A percentile compares a stretch with the other conserved stretches of the same genome.
Evolutionary conservation across 2,888 invertebrate species (phyloP).

Genomic region (Acleris sparsana): DNA sequence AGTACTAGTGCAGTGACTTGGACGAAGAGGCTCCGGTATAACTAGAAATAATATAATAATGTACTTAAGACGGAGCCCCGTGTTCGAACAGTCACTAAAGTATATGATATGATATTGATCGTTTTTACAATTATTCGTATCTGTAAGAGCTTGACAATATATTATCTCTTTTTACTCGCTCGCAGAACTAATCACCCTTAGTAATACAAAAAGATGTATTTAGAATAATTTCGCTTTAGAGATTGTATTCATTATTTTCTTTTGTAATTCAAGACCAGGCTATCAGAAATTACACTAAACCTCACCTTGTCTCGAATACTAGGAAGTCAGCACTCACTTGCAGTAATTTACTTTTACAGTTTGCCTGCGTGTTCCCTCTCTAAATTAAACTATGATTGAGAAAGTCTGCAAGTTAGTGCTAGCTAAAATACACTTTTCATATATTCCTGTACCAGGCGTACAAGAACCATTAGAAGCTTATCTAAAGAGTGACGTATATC

Average conservation of each 20-base stretch:
- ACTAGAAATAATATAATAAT: constrained; percentile 48
- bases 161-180: background rate
- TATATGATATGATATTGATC: constrained; percentile 35
- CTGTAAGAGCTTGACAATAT: background rate
- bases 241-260: background rate
- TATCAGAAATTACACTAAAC: constrained; percentile 5
- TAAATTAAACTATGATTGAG: too few species aligned
- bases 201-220: too few species aligned
- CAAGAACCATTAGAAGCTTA: constrained; percentile 93
- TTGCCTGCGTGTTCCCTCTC: background rate
- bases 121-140: constrained; percentile 20
- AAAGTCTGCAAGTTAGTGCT: background rate
- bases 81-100: constrained; percentile 20
- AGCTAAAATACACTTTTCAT: background rate
- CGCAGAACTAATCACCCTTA: background rate
- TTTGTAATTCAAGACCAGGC: background rate
- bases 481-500: constrained; percentile 88
- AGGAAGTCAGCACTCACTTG: background rate
- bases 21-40: constrained; percentile 45
- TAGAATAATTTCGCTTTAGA: background rate
- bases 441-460: constrained; percentile 53
- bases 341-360: background rate
- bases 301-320: background rate
- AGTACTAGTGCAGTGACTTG: constrained; percentile 38
- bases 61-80: constrained; percentile 61